phyloP scores from a whole-genome alignment of 1,140 invertebrate species.

The Conopomorpha cramerella region DNA sequence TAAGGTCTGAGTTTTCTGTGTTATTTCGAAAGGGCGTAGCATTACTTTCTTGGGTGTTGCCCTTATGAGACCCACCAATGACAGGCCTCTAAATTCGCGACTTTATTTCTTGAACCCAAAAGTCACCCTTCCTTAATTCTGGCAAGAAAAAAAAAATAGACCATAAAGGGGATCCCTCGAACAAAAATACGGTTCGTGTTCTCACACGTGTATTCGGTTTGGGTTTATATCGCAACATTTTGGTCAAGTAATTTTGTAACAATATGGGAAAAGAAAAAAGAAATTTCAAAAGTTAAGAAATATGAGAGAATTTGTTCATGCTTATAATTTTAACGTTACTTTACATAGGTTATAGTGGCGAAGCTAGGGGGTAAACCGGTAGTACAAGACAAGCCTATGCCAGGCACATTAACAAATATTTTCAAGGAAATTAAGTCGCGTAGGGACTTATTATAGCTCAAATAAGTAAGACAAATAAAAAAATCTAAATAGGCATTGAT shows the following conservation, averaged over 20 bases:
- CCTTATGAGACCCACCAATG: conserved; percentile 34
- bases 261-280: not conserved
- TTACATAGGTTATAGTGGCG: too few species aligned
- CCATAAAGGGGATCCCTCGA: conserved; percentile 16
- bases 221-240: not conserved
- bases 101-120: conserved; percentile 25
- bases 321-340: not conserved
- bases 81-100: conserved; percentile 16
- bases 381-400: too few species aligned
- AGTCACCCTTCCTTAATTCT: conserved; percentile 6
- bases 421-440: too few species aligned
- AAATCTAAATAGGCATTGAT: too few species aligned
- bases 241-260: not conserved
- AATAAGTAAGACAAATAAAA: too few species aligned
- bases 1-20: too few species aligned
- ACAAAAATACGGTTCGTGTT: not conserved
- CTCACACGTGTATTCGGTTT: not conserved
- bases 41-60: conserved; percentile 18
- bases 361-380: too few species aligned
- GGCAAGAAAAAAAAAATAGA: conserved; percentile 25
- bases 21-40: not conserved
- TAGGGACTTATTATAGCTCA: too few species aligned
- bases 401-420: too few species aligned
- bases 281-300: not conserved
- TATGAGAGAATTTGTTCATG: not conserved